Base-by-base conservation (phyloP, 2,888 invertebrate genomes). In the Nomada lathburiana region DNA sequence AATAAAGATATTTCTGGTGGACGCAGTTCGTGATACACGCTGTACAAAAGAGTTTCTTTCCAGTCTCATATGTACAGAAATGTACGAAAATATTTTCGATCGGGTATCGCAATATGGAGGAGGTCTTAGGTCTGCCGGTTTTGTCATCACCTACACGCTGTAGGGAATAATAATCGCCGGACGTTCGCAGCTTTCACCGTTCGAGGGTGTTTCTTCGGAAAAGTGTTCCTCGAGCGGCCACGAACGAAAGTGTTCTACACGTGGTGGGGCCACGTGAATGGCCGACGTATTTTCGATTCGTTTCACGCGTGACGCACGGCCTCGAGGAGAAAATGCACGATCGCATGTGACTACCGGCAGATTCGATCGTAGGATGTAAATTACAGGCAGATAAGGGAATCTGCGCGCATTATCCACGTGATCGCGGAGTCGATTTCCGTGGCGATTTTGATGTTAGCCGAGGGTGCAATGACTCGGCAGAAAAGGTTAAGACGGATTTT, bases 181-280 rank as follows among this genome's bases (percentile, higher is more conserved):
- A 13, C 57, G 55, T 36, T 67, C 67, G 72, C 67, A 42, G 82
- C 89, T 88, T 88, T 88, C 88, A 87, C 89, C 87, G 83, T 83
- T 87, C 73, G 86, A 87, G 87, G 88, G 89, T 83, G 89, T 88
- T 80, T 87, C 84, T 82, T 87, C 76, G 89, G 87, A 88, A 88
- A 88, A 89, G 85, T 76, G 87, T 87, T 85, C 81, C 83, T 67
- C 42, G 70, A 50, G 44, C 74, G 53, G 57, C n/a, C 47, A 60
- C 50, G 77, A 83, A 86, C 77, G 85, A 85, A 86, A 82, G 86
- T 74, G 57, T 72, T 50, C 67, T 36, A 7, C 36, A 36, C 36
- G 59, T 9, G 23, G 29, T 11, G 18, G 50, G 44, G 29, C 63
- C 76, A 53, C 63, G 53, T 62, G 76, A 60, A 65, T 73, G 68